phyloP scores from a whole-genome alignment of 2,888 invertebrate species.

The Mythimna vitellina region DNA sequence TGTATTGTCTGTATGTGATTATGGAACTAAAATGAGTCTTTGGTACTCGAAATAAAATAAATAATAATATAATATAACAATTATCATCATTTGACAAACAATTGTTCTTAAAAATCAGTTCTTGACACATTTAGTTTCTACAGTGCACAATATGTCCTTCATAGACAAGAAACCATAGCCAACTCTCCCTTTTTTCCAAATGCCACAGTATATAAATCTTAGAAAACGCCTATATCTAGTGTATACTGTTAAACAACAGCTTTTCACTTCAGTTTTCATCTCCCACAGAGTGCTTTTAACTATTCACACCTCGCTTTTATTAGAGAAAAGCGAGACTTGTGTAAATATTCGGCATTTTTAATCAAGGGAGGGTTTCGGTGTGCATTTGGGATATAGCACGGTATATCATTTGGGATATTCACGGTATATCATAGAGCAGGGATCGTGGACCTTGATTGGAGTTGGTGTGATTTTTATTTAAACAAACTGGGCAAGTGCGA shows the following conservation, averaged over 20 bases:
- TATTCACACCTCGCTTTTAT: constrained; percentile 69
- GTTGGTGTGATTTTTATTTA: not conserved
- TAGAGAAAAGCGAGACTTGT: constrained; percentile 58
- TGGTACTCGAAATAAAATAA: too few relatives aligned
- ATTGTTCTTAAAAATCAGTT: too few relatives aligned
- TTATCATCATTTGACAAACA: too few relatives aligned
- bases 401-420: constrained; percentile 56
- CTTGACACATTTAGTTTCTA: not conserved
- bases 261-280: constrained; percentile 64
- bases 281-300: constrained; percentile 71
- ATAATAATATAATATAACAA: too few relatives aligned
- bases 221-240: constrained; percentile 26
- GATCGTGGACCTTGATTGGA: not conserved
- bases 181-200: constrained; percentile 10
- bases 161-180: not conserved
- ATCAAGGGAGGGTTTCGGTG: constrained; percentile 64
- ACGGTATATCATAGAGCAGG: constrained; percentile 46
- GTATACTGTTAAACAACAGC: constrained; percentile 21
- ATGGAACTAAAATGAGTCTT: too few relatives aligned
- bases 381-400: constrained; percentile 57
- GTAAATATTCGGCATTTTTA: constrained; percentile 70
- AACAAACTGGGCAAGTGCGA: too few relatives aligned
- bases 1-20: too few relatives aligned
- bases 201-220: constrained; percentile 23
- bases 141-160: not conserved